Base-by-base conservation (phyloP, 2,113 vertebrate genomes). In the Salvator merianae region DNA sequence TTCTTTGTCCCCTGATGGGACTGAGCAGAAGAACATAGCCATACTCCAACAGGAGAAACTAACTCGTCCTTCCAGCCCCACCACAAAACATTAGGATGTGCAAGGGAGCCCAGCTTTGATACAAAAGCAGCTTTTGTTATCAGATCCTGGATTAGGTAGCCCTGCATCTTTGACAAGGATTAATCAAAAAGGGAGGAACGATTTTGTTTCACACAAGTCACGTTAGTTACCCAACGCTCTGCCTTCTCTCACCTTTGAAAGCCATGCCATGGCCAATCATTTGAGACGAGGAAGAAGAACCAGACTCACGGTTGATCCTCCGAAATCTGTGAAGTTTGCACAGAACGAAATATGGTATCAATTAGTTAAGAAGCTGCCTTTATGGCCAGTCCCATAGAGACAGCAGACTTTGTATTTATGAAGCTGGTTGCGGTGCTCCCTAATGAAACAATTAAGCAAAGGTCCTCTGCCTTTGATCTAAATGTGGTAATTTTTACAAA, bases 401-500 rank as follows among this genome's bases (percentile, higher is more conserved):
- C 95, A 96, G 95, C 97, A 94, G 97, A 95, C 94, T 96, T 95
- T 95, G 94, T 97, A 97, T 98, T 98, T 97, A 97, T 97, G 97
- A 97, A 97, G 97, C 97, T 96, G 94, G 93, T 97, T 97, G 97
- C 98, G 96, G 95, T 88, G 96, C 94, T 94, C 95, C 97, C 97
- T 99, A 98, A 99, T 99, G 98, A 99, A 98, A 97, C 98, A 99
- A 99, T 99, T 98, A 99, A 97, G 97, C 95, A 88, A 95, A 97
- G 96, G 96, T 97, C 96, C 96, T 96, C 95, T 93, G 96, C 95
- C 98, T 99, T 99, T 99, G 99, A 99, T 99, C 98, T 98, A 96
- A 97, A 97, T 95, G 96, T 98, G 96, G 98, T 98, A 97, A 99
- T 98, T 99, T 99, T 98, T 98, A 97, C 97, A 97, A 98, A 99